Evolutionary conservation across 2,797 vertebrate species (phyloP), one percentile per base, ranked within the genome.

Genomic region (Aphelocoma californica): DNA sequence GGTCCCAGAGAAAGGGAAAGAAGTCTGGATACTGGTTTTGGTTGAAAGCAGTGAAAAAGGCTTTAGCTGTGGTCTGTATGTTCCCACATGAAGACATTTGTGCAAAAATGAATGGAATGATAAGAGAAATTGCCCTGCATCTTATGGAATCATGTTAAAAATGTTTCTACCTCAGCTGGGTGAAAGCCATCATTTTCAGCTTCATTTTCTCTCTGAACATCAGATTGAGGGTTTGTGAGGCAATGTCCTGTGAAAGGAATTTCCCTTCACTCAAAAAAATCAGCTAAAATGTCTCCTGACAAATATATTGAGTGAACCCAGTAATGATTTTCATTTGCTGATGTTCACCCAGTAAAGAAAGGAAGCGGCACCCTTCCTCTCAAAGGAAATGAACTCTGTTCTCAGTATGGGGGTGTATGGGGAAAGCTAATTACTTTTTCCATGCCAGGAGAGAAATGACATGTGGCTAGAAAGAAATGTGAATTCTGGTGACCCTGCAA

Each of bases 321-420:
- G 77, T 94, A 95, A 97, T 88, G 60, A 90, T 90, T 95, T 95
- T 93, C 64, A 88, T 84, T 96, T 94, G 74, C 91, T 95, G 95
- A 93, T 96, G 91, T 70, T 96, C 95, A 96, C 96, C 94, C 94
- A 90, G 82, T 70, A 88, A 93, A 93, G 90, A 95, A 93, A 96
- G 95, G 92, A 97, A 96, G 95, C 6, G 4, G 91, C 91, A 97
- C 95, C 96, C 90, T 96, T 97, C 95, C 95, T 96, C 60, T 96
- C 67, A 96, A 93, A 96, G 95, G 95, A 97, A 97, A 97, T 96
- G 60, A 96, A 92, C 90, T 93, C 90, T 93, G 91, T 80, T 94
- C 92, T 92, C 90, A 90, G 64, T 93, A 86, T 94, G 95, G 88
- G 94, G 92, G 88, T 81, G 57, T 66, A 84, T 2, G 5, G 54